Conservation (phyloP, 64 coral and sea anemone species). For the Porites australiensis region DNA sequence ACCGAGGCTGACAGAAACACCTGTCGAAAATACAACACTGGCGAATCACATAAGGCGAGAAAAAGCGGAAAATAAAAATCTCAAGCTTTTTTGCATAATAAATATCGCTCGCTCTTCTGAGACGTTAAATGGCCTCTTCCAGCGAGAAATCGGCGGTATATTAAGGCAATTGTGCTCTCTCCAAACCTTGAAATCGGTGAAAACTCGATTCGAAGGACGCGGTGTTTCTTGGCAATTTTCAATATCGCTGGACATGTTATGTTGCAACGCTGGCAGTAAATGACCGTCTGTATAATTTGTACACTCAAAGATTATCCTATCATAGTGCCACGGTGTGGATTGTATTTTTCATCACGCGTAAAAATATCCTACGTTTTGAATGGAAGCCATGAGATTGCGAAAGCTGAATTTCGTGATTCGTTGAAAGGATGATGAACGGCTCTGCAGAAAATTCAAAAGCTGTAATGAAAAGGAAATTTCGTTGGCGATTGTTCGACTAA, state of each 20-base stretch:
- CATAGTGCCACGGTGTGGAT: neutral
- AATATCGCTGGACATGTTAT: neutral
- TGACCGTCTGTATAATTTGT: conserved; percentile 26
- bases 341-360: neutral
- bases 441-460: neutral
- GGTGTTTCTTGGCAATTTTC: neutral
- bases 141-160: neutral
- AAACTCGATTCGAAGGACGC: neutral
- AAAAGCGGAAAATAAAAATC: conserved; percentile 34
- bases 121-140: conserved; percentile 31
- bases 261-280: neutral
- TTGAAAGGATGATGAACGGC: no score
- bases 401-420: neutral
- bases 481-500: neutral
- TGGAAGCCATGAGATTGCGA: neutral
- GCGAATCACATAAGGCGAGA: conserved; percentile 57
- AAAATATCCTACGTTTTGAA: neutral
- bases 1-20: conserved; percentile 57
- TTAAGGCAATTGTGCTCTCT: neutral
- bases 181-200: neutral
- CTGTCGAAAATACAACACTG: conserved; percentile 34
- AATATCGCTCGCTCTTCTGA: neutral
- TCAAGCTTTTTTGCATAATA: conserved; percentile 49
- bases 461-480: no score
- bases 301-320: conserved; percentile 1